Conservation (phyloP, 1,140 invertebrate genomes). For the Drosophila baimaii region DNA sequence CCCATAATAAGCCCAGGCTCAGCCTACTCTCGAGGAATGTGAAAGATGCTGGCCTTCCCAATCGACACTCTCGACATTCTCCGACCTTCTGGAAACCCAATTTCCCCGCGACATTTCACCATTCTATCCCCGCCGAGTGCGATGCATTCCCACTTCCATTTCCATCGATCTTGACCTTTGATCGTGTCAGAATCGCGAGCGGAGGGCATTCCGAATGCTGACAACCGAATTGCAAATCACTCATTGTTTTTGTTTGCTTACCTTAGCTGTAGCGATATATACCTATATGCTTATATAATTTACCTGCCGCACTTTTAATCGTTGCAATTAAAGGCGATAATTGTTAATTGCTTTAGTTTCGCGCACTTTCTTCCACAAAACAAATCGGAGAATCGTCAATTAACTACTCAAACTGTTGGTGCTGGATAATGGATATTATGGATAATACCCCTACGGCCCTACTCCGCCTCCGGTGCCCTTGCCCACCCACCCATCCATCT, state of each 20-base stretch:
- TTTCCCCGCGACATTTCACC: constrained; percentile 23
- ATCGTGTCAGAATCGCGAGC: constrained; percentile 23
- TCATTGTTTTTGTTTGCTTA: constrained; percentile 30
- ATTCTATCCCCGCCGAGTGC: not conserved
- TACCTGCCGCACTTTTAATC: constrained; percentile 56
- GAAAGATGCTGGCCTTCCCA: constrained; percentile 16
- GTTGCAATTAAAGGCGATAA: constrained; percentile 63
- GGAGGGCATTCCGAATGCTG: constrained; percentile 21
- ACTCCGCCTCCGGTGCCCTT: not conserved
- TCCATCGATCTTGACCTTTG: constrained; percentile 47
- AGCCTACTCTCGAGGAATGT: constrained; percentile 5
- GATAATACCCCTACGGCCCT: not conserved
- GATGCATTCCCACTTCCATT: constrained; percentile 4
- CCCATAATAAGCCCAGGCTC: not conserved
- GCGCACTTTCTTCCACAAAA: constrained; percentile 41
- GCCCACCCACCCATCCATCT: not conserved
- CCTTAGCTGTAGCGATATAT: not conserved
- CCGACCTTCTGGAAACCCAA: constrained; percentile 17
- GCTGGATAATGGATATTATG: constrained; percentile 40
- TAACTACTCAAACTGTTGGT: constrained; percentile 60
- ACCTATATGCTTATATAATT: not conserved
- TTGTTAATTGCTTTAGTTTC: constrained; percentile 71
- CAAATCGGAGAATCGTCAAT: constrained; percentile 63
- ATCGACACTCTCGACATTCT: constrained; percentile 11
- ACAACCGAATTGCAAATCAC: constrained; percentile 40